A percentile compares a stretch with the other conserved stretches of the same genome.
phyloP scores from a whole-genome alignment of 1,140 invertebrate species.

The silkworm (Bombyx mori) region DNA sequence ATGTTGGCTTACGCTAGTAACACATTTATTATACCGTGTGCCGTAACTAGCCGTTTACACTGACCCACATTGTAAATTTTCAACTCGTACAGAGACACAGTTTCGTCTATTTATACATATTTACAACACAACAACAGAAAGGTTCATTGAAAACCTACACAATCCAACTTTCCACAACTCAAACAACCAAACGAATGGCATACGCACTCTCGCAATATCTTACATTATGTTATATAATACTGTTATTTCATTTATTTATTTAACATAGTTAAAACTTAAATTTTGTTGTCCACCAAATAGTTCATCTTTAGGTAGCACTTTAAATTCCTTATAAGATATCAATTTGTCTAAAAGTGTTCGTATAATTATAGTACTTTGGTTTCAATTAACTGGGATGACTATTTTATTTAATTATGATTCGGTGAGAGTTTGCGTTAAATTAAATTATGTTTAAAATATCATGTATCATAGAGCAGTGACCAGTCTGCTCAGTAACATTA shows the following conservation, averaged over 20 bases:
- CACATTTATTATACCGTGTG: constrained; percentile 27
- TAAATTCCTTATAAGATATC: too few species aligned
- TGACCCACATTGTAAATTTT: constrained; percentile 20
- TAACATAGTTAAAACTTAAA: too few species aligned
- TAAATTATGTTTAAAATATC: too few species aligned
- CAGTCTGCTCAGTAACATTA: too few species aligned
- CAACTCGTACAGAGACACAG: constrained; percentile 8
- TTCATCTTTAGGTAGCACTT: too few species aligned
- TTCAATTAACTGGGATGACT: too few species aligned
- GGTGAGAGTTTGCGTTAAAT: too few species aligned
- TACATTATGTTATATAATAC: constrained; percentile 37
- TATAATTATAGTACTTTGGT: too few species aligned
- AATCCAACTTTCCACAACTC: neutral
- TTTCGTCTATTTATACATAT: neutral
- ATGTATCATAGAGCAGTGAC: too few species aligned
- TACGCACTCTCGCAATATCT: constrained; percentile 21
- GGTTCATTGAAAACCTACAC: neutral
- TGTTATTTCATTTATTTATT: constrained; percentile 33
- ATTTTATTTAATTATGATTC: too few species aligned
- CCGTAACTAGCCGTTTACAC: constrained; percentile 29
- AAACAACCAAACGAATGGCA: neutral
- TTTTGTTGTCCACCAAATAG: too few species aligned
- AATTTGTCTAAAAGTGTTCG: too few species aligned
- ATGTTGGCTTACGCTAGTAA: constrained; percentile 60
- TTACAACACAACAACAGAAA: neutral